These are phyloP conservation scores for Oryctes rhinoceros DNA, from an alignment of 1,140 invertebrate species.

Conservation along the genomic window DNA sequence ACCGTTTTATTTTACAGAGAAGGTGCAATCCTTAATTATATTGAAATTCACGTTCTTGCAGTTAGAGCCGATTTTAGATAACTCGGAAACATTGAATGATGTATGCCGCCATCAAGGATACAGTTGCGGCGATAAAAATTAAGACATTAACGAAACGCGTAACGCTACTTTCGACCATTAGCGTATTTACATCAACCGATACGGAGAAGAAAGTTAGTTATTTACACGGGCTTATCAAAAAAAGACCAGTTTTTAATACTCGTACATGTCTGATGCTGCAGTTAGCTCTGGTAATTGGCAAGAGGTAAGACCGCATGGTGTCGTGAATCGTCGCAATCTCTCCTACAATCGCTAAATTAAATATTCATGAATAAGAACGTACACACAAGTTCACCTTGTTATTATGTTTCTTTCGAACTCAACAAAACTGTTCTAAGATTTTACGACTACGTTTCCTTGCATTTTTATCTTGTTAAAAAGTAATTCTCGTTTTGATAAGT, in stretches of 20 bases:
- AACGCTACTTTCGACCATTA: slow-evolving; percentile 33
- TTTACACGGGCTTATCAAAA: slow-evolving; percentile 30
- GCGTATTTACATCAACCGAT: slow-evolving; percentile 32
- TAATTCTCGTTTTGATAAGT: background rate
- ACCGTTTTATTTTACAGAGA: no score
- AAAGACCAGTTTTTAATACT: slow-evolving; percentile 28
- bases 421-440: slow-evolving; percentile 33
- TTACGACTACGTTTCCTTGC: slow-evolving; percentile 13
- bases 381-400: slow-evolving; percentile 43
- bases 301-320: slow-evolving; percentile 41
- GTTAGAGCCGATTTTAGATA: background rate
- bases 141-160: slow-evolving; percentile 27
- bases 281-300: slow-evolving; percentile 42
- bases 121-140: slow-evolving; percentile 17
- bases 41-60: background rate
- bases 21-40: no score
- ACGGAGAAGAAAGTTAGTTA: slow-evolving; percentile 36
- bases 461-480: slow-evolving; percentile 23
- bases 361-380: slow-evolving; percentile 45
- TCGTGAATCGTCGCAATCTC: slow-evolving; percentile 45
- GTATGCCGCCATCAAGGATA: background rate
- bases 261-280: slow-evolving; percentile 20
- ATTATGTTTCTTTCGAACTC: slow-evolving; percentile 25
- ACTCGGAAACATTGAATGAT: background rate
- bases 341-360: slow-evolving; percentile 44